Evolutionary conservation across 2,888 invertebrate genomes (phyloP).

Genomic region (Plutella xylostella): DNA sequence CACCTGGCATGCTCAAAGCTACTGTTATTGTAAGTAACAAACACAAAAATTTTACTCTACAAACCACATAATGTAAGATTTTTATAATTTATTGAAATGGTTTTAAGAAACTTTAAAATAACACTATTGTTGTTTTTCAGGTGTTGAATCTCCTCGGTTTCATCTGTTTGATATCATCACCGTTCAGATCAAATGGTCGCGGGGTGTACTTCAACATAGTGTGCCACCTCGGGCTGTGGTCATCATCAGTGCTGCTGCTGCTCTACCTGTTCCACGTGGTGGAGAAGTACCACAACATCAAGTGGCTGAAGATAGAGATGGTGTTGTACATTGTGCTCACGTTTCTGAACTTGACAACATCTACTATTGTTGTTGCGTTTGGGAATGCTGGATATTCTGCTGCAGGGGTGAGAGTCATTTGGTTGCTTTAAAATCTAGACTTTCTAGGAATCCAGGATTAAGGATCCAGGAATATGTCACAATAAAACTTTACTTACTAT

Average conservation of each 20-base stretch:
- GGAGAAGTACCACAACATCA: slow-evolving; percentile 84
- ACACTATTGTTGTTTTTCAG: slow-evolving; percentile 69
- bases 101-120: no score
- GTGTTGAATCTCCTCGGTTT: slow-evolving; percentile 79
- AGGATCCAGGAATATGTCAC: no score
- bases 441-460: no score
- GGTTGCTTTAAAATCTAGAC: no score
- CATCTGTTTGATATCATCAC: slow-evolving; percentile 79
- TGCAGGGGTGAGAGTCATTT: slow-evolving; percentile 75
- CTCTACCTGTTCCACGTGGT: slow-evolving; percentile 86
- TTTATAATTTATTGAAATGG: neutral
- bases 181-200: slow-evolving; percentile 69
- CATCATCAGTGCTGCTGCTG: slow-evolving; percentile 76
- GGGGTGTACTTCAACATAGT: slow-evolving; percentile 83
- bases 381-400: slow-evolving; percentile 74
- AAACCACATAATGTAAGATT: no score
- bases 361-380: slow-evolving; percentile 77
- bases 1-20: slow-evolving; percentile 42
- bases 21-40: slow-evolving; percentile 40
- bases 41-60: no score
- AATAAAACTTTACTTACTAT: no score
- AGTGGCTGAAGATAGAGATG: slow-evolving; percentile 88
- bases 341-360: slow-evolving; percentile 79
- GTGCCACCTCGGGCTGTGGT: slow-evolving; percentile 83
- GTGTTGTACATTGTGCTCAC: slow-evolving; percentile 77